phyloP scores from a whole-genome alignment of 2,113 vertebrate species.

The Chloroceryle aenea region DNA sequence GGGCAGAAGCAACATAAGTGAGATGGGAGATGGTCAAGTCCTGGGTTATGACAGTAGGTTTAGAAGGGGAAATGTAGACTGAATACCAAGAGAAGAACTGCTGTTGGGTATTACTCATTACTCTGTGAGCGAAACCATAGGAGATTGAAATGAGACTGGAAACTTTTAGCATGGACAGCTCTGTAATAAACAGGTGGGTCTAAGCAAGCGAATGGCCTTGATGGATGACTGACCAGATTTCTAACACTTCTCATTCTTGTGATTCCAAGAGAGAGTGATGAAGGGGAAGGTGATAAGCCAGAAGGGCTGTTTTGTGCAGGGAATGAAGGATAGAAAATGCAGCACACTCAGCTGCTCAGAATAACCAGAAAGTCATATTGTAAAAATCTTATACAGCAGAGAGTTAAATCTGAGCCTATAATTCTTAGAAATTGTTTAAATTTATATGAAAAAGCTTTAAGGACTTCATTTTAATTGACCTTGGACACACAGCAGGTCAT shows the following conservation, averaged over 20 bases:
- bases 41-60: background rate
- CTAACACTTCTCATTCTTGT: background rate
- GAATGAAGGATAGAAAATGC: background rate
- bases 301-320: background rate
- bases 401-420: background rate
- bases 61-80: background rate
- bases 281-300: slow-evolving; percentile 17
- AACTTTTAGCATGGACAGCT: background rate
- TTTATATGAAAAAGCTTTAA: slow-evolving; percentile 56
- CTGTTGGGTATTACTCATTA: background rate
- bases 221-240: background rate
- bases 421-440: slow-evolving; percentile 40
- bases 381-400: background rate
- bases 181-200: background rate
- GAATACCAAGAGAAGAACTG: background rate
- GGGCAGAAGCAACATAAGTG: background rate
- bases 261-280: background rate
- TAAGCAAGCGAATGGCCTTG: background rate
- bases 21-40: background rate
- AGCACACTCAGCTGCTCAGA: background rate
- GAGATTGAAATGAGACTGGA: background rate
- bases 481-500: slow-evolving; percentile 30
- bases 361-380: slow-evolving; percentile 1
- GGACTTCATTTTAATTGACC: slow-evolving; percentile 64
- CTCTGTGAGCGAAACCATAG: background rate